Evolutionary conservation across 2,888 invertebrate genomes (phyloP), one percentile per base, ranked within the genome.

Genomic region (Agrochola macilenta): DNA sequence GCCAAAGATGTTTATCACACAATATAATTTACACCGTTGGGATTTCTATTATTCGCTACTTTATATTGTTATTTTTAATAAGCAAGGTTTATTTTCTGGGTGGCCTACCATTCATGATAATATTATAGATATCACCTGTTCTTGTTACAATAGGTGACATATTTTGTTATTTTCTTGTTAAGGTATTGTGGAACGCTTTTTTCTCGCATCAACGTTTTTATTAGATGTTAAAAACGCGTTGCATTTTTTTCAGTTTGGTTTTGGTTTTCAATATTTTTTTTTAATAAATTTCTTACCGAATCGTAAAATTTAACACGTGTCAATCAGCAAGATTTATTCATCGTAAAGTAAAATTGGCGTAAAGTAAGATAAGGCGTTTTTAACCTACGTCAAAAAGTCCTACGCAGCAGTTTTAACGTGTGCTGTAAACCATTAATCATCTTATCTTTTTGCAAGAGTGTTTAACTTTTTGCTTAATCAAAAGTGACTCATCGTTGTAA

Each of bases 11-110:
- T 91, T 93, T 95, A 95, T 95, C 95, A 89, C 84, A 83, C 81
- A 89, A 87, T 87, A 90, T 94, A 94, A 94, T 94, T 94, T 94
- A 94, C 93, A 91, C 93, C 91, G 84, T 87, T 84, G 93, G 93
- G 93, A 93, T 89, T 89, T 86, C 87, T 88, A 84, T 85, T 84
- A 80, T 82, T 57, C 70, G 64, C 39, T 80, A 80, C 69, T 68
- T 79, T 66, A 61, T 72, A 78, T 84, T 87, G 76, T 75, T 82
- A 64, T 78, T 86, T 87, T 84, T 82, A 78, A 85, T 75, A 78
- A 72, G 63, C 63, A 75, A 69, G 64, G 71, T 78, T 70, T 72
- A 57, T 76, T 57, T 71, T 75, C 46, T 69, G 52, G 60, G 58
- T 58, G 35, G 49, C 46, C 52, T 26, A 39, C 64, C 39, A 49